These are phyloP conservation scores for Colossoma macropomum DNA, from an alignment of 2,113 vertebrate species.

Conservation along the genomic window DNA sequence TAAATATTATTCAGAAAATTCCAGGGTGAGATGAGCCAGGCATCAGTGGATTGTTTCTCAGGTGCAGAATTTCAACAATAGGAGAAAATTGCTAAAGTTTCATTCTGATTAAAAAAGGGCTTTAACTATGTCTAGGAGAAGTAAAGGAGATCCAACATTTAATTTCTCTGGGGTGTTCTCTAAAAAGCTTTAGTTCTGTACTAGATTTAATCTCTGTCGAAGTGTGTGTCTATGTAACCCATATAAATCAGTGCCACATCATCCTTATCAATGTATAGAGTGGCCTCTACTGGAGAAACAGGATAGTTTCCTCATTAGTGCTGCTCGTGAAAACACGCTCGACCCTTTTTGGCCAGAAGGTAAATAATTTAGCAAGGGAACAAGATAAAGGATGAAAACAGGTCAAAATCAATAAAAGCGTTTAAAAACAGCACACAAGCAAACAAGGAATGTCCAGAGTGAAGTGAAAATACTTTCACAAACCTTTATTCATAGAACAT, in stretches of 20 bases:
- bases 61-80: too few species aligned
- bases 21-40: too few species aligned
- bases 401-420: not conserved
- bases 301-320: not conserved
- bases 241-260: not conserved
- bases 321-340: not conserved
- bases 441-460: not conserved
- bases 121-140: too few species aligned
- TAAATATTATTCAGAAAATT: too few species aligned
- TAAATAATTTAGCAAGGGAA: not conserved
- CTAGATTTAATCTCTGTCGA: not conserved
- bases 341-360: not conserved
- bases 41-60: too few species aligned
- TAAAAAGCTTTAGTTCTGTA: too few species aligned
- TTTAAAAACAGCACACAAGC: not conserved
- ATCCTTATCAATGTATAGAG: not conserved
- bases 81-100: too few species aligned
- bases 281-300: not conserved
- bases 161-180: too few species aligned
- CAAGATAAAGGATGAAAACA: not conserved
- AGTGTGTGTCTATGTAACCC: not conserved
- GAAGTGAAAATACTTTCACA: slow-evolving; percentile 5
- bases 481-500: slow-evolving; percentile 36
- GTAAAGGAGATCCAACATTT: too few species aligned
- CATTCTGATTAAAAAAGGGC: too few species aligned